Evolutionary conservation across 2,113 vertebrate species (phyloP), one percentile per base, ranked within the genome.

Genomic region (Vanacampus margaritifer): DNA sequence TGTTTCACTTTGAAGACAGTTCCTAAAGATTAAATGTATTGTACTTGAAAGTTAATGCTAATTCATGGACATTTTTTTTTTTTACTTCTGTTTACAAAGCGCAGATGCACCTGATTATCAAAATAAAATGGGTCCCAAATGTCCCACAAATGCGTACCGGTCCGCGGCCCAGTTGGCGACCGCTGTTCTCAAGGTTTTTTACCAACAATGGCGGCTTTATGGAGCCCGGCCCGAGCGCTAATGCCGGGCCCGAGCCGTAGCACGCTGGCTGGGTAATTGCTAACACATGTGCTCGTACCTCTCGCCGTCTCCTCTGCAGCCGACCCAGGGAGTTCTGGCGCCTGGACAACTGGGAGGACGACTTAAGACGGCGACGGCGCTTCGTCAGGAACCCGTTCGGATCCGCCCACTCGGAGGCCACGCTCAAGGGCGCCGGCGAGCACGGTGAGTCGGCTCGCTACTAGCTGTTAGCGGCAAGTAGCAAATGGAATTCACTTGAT

Each of bases 261-360:
- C 95, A 95, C 91, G 94, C 94, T 95, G 95, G 89, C 93, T 92
- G 12, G 92, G 93, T 98, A 98, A 98, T 98, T 94, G 94, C 94
- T 98, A 97, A 97, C 95, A 98, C 92, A 94, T 98, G 95, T 96
- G 94, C 89, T 35, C 21, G 56, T 93, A 91, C 92, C 91, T 95
- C 93, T 94, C 9, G 21, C 48, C 10, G 90, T 95, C 93, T 95
- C 91, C 91, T 91, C 87, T 93, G 92, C 94, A 95, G 94, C 93
- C 94, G 96, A 92, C 95, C 95, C 87, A 93, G 93, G 93, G 95
- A 97, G 92, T 99, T 98, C 93, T 99, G 97, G 97, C 95, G 97
- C 94, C 95, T 99, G 87, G 97, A 99, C 95, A 97, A 96, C 94
- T 99, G 97, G 97, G 97, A 99, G 91, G 97, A 99, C 93, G 97